Conservation (phyloP, 2,888 invertebrate genomes). For the Noctua comes region DNA sequence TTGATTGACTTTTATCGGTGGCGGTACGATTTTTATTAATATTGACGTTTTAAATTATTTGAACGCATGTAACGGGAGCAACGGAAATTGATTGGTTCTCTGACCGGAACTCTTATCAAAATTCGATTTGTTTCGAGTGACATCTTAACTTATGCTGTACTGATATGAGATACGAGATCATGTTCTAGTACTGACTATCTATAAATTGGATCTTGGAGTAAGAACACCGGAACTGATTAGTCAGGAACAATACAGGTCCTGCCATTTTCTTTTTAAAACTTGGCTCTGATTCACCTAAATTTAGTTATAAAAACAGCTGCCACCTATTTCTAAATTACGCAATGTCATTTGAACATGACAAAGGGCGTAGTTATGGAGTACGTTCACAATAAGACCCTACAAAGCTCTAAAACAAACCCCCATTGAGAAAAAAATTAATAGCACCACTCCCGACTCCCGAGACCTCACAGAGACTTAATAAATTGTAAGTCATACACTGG, state of each 20-base stretch:
- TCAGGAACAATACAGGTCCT: no score
- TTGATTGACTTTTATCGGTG: slow-evolving; percentile 86
- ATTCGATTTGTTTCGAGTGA: slow-evolving; percentile 49
- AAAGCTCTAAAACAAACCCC: slow-evolving; percentile 50
- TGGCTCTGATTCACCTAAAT: neutral
- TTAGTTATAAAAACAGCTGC: neutral
- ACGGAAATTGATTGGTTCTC: slow-evolving; percentile 63
- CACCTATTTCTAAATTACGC: slow-evolving; percentile 5
- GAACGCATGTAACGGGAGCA: slow-evolving; percentile 53
- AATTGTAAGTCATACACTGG: slow-evolving; percentile 80
- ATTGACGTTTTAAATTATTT: slow-evolving; percentile 70
- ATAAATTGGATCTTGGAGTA: slow-evolving; percentile 25
- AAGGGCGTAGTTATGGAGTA: neutral
- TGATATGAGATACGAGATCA: slow-evolving; percentile 10
- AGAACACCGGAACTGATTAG: neutral
- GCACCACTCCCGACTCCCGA: slow-evolving; percentile 65
- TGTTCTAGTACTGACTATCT: slow-evolving; percentile 3
- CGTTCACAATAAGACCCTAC: slow-evolving; percentile 33
- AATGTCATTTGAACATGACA: slow-evolving; percentile 12
- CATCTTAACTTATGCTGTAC: slow-evolving; percentile 33
- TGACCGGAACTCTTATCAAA: slow-evolving; percentile 58
- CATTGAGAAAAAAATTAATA: slow-evolving; percentile 62
- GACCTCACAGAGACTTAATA: slow-evolving; percentile 81
- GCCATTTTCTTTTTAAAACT: neutral
- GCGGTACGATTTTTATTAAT: slow-evolving; percentile 81